Conservation (phyloP, 2,797 vertebrate genomes). For the Sparus aurata region DNA sequence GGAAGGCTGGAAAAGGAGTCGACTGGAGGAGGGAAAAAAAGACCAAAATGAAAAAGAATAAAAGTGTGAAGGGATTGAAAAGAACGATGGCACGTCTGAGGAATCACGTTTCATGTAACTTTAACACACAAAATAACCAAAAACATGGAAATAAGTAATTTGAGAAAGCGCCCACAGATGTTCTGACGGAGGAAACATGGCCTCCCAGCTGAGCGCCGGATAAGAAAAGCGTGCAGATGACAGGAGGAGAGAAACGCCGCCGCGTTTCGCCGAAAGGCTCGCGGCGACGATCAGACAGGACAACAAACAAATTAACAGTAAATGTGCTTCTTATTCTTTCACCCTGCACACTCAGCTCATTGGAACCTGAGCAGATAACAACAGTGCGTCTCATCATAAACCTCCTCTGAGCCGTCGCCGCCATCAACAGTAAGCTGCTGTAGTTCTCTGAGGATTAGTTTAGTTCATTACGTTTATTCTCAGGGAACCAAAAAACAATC, state of each 20-base stretch:
- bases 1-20: constrained; percentile 64
- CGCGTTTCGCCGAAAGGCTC: constrained; percentile 18
- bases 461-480: neutral
- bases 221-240: constrained; percentile 38
- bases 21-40: neutral
- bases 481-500: neutral
- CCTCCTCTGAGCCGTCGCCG: neutral
- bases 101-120: neutral
- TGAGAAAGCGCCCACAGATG: constrained; percentile 10
- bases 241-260: constrained; percentile 24
- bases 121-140: constrained; percentile 17
- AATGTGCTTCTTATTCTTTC: constrained; percentile 26
- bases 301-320: constrained; percentile 50
- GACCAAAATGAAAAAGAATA: neutral
- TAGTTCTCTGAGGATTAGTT: neutral
- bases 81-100: neutral
- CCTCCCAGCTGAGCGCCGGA: constrained; percentile 56
- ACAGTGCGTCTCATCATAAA: neutral
- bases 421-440: neutral
- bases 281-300: constrained; percentile 25
- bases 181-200: constrained; percentile 54
- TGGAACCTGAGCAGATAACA: constrained; percentile 8
- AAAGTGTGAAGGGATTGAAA: constrained; percentile 4
- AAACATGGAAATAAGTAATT: constrained; percentile 16
- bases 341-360: constrained; percentile 33